Base-by-base conservation (phyloP, 1,140 invertebrate species). In the Microplitis demolitor region DNA sequence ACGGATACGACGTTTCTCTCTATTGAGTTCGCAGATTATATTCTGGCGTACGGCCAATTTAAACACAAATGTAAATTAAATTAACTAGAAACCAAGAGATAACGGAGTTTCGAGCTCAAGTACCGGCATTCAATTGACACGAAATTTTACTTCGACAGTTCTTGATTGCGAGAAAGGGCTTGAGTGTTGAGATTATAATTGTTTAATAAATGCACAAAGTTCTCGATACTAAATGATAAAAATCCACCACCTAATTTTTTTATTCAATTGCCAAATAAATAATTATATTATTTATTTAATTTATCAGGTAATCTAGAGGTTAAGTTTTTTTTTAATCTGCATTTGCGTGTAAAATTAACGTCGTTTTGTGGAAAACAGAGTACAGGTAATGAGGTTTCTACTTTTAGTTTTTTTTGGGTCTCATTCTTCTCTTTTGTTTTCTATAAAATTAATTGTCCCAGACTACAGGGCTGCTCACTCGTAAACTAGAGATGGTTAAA, bases 11-110 rank as follows among this genome's bases (percentile, higher is more conserved):
- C 39, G 39, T 45, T 45, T 45, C 39, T 45, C 39, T 45, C 39
- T 45, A 45, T 45, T 45, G 39, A 54, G 24, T 13, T 51, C 45
- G 11, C 61, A 66, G 68, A 73, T 69, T 75, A 24, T 61, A 75
- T 77, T 74, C 67, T 78, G 78, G 78, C 72, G 8, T 50, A 11
- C 45, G 37, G 77, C 78, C 74, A 77, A 66, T 73, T 39, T 54
- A 61, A 74, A 74, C 39, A 76, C 73, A 77, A 78, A 80, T 79
- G 76, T 76, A 77, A 79, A 81, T 81, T 79, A 78, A 81, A 80
- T 82, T 82, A 82, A 79, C 76, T 73, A 76, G 77, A 78, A 79
- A 79, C 76, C 72, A 45, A 31, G 69, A 75, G 79, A 79, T 80
- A 79, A 77, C 69, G 51, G 50, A 62, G 39, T 45, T 11, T 6